Base-by-base conservation (phyloP, 2,797 vertebrate species). In the Naso thynnoides region DNA sequence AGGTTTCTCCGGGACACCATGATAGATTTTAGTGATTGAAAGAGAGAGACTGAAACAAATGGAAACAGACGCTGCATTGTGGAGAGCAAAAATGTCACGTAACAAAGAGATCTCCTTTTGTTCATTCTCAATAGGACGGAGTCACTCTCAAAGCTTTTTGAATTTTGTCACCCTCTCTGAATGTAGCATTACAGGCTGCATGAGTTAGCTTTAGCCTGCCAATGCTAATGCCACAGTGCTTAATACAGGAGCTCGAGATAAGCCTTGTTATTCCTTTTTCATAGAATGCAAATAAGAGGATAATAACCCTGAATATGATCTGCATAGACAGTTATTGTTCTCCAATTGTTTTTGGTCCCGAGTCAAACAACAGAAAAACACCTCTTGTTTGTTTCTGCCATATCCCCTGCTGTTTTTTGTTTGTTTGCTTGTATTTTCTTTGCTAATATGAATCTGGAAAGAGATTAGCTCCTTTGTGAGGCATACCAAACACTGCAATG, bases 201-300 rank as follows among this genome's bases (percentile, higher is more conserved):
- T 63, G 64, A 49, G 68, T 55, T 81, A 73, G 45, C 63, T 60
- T 74, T 29, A 8, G 31, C 55, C 44, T 62, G 70, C 78, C 77
- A 66, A 58, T 63, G 77, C 70, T 83, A 81, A 79, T 71, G 44
- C 74, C 69, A 36, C 65, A 70, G 63, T 76, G 70, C 74, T 86
- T 86, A 89, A 86, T 89, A 67, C 74, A 80, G 79, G 62, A 81
- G 82, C 81, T 84, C 69, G 18, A 50, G 83, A 87, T 93, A 92
- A 92, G 79, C 83, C 83, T 91, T 92, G 88, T 93, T 92, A 86
- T 93, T 93, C 42, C 59, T 53, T 75, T 85, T 90, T 81, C 77
- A 85, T 79, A 75, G 27, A 82, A 82, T 73, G 63, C 74, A 87
- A 86, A 84, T 90, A 92, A 93, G 91, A 94, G 91, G 89, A 93